Base-by-base conservation (phyloP, 2,797 vertebrate genomes). In the Ataeniobius toweri region DNA sequence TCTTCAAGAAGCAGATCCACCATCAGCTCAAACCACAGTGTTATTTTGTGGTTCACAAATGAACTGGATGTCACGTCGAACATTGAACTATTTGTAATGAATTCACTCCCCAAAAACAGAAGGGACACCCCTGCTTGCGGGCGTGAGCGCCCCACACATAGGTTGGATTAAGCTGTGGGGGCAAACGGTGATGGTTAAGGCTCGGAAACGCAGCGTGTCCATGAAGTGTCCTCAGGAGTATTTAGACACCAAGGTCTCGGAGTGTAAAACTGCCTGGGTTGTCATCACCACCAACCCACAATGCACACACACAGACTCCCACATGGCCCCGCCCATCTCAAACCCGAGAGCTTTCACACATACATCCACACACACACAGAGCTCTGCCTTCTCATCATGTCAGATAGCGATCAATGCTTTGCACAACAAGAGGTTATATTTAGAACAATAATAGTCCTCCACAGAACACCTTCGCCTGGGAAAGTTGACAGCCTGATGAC, bases 251-350 rank as follows among this genome's bases (percentile, higher is more conserved):
- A 3, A 67, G 20, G 63, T 67, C 10, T 67, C 36, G 5, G 63
- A 31, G 63, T 24, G 63, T 74, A 78, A 74, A 88, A 79, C 56
- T 76, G 87, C 83, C 85, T 6, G 75, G 86, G 85, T 88, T 88
- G 86, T 88, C 88, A 89, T 86, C 89, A 84, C 79, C 83, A 86
- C 84, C 87, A 86, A 76, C 79, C 90, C 80, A 89, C 81, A 89
- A 87, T 74, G 61, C 85, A 83, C 86, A 79, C 86, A 79, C 81
- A 50, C 83, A 87, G 74, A 85, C 84, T 83, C 77, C 48, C 82
- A 81, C 82, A 73, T 73, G 26, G 80, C 85, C 89, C 86, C 84
- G 51, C 89, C 89, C 88, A 58, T 53, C 71, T 70, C 80, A 61
- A 70, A 75, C 74, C 72, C 12, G 73, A 59, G n/a, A 58, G 70